phyloP scores from a whole-genome alignment of 2,888 invertebrate genomes.

The Netelia fuscicornis region DNA sequence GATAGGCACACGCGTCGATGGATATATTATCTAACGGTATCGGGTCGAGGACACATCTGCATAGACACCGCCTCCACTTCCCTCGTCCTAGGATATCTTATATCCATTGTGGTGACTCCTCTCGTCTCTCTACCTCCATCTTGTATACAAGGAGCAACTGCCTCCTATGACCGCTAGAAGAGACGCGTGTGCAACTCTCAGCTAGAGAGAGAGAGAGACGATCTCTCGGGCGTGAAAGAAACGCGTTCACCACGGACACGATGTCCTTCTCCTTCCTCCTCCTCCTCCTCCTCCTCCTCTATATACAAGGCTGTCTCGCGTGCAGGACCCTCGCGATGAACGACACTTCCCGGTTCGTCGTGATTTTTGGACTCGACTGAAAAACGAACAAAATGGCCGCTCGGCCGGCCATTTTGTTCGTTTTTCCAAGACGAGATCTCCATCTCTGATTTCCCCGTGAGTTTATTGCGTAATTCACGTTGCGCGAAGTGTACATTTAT shows the following conservation, averaged over 20 bases:
- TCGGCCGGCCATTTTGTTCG: too few relatives aligned
- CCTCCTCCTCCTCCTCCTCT: slow-evolving; percentile 1
- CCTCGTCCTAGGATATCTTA: slow-evolving; percentile 55
- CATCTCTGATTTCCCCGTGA: slow-evolving; percentile 6
- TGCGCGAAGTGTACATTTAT: slow-evolving; percentile 1
- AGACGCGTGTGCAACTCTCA: not conserved
- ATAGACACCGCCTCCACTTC: slow-evolving; percentile 44
- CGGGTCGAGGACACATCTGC: slow-evolving; percentile 65
- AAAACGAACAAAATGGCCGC: too few relatives aligned
- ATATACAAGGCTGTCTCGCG: not conserved
- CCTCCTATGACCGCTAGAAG: slow-evolving; percentile 43
- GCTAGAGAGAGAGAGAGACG: slow-evolving; percentile 33
- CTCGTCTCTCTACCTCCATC: not conserved
- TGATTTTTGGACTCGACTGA: slow-evolving; percentile 6
- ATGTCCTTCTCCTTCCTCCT: slow-evolving; percentile 34
- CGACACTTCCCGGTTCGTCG: slow-evolving; percentile 28
- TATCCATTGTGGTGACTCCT: slow-evolving; percentile 63
- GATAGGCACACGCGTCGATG: slow-evolving; percentile 52
- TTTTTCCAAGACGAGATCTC: too few relatives aligned
- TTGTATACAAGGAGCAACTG: slow-evolving; percentile 26
- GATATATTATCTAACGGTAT: slow-evolving; percentile 66
- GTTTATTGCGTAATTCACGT: slow-evolving; percentile 48
- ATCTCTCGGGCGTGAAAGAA: slow-evolving; percentile 67
- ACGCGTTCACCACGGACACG: slow-evolving; percentile 66
- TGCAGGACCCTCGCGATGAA: not conserved